A percentile compares a stretch with the other conserved stretches of the same genome.
phyloP scores from a whole-genome alignment of 2,113 vertebrate species.

The Pseudopodoces humilis region DNA sequence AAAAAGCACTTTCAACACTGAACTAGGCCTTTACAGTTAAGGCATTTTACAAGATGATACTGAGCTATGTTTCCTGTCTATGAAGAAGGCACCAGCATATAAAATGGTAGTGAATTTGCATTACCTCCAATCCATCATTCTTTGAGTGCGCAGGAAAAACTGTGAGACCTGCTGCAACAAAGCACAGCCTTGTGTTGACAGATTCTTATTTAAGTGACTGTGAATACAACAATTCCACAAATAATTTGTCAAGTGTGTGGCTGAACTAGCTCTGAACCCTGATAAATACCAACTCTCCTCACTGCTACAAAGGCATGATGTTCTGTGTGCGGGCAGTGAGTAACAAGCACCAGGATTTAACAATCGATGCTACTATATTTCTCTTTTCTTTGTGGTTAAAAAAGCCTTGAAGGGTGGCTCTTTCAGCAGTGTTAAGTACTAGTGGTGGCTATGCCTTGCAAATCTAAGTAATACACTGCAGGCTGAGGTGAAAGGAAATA shows the following conservation, averaged over 20 bases:
- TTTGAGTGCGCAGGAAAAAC: conserved; percentile 80
- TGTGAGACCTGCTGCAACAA: conserved; percentile 82
- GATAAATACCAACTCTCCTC: conserved; percentile 84
- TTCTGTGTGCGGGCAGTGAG: conserved; percentile 69
- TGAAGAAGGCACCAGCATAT: conserved; percentile 90
- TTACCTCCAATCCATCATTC: conserved; percentile 97
- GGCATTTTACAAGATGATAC: conserved; percentile 93
- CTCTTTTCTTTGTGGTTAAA: conserved; percentile 72
- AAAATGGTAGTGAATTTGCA: conserved; percentile 99
- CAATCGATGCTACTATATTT: conserved; percentile 79
- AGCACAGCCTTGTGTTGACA: conserved; percentile 90
- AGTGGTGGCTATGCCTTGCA: background rate
- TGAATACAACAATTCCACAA: conserved; percentile 99
- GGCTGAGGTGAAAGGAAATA: conserved; percentile 16
- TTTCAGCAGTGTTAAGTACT: conserved; percentile 46
- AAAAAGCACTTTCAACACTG: conserved; percentile 65
- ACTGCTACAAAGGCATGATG: conserved; percentile 73
- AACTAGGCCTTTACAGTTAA: conserved; percentile 78
- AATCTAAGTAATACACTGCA: background rate
- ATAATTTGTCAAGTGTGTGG: conserved; percentile 99
- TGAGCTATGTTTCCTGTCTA: conserved; percentile 93
- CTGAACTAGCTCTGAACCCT: conserved; percentile 97
- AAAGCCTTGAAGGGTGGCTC: conserved; percentile 64
- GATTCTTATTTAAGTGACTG: conserved; percentile 99
- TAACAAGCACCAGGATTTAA: conserved; percentile 74